Base-by-base conservation (phyloP, 2,113 vertebrate genomes). In the Xiphorhynchus elegans region DNA sequence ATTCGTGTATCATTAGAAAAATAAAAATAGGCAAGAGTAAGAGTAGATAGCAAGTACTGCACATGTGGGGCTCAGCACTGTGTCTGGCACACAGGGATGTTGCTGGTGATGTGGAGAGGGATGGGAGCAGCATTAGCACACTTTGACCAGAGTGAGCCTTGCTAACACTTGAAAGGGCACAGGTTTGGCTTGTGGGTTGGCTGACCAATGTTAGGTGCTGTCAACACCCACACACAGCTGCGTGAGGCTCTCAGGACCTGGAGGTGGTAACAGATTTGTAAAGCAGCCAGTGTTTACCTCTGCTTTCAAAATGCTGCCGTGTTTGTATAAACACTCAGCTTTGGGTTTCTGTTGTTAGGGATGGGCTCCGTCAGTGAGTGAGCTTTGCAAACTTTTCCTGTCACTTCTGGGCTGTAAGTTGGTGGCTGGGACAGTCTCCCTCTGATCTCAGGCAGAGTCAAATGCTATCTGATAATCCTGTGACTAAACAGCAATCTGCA, bases 21-120 rank as follows among this genome's bases (percentile, higher is more conserved):
- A 24, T 1, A 35, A 1, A 1, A 64, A 9, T 2, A 63, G 35
- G 39, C 25, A 40, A 50, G 56, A 73, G 26, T 3, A 6, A 5
- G 80, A 52, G 49, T 10, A 12, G 19, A 11, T 59, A 1, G 11
- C 24, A 46, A 42, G 35, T 47, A 2, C 20, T 58, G 82, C 44
- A 17, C 6, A 1, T 1, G 3, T 0, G 6, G 28, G 44, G 40
- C 40, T 85, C 44, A 40, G 64, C 21, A 2, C 16, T 55, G 39
- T 29, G 15, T 9, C 16, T 70, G 67, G 56, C 52, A 46, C 28
- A 2, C 0, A 4, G 25, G 39, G 55, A 25, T 40, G 42, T 26
- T 73, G 59, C 14, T 17, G 17, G 31, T 49, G 7, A 7, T 77
- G 26, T 69, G 64, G 20, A 64, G 68, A 66, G 26, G n/a, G 40